Evolutionary conservation across 2,888 invertebrate genomes (phyloP).

Genomic region (Mythimna pallens): DNA sequence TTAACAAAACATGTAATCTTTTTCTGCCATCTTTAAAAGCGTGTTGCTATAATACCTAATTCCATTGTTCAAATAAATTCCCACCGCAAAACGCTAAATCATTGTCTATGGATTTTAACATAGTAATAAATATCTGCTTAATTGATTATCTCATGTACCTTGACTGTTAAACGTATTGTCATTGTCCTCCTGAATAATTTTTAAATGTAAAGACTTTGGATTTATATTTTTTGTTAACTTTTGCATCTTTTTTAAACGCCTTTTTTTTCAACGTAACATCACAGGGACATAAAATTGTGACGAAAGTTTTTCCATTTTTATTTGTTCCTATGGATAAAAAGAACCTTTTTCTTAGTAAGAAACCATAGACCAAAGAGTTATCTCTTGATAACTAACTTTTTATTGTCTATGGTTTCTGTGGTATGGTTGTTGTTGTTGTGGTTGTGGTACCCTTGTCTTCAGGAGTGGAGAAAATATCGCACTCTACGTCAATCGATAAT

Average conservation of each 20-base stretch:
- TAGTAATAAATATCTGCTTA: constrained; percentile 5
- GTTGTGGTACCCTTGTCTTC: too few species aligned
- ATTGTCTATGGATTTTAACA: constrained; percentile 36
- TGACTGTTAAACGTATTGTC: constrained; percentile 15
- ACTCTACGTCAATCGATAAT: background rate
- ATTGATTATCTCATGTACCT: constrained; percentile 35
- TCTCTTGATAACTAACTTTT: too few species aligned
- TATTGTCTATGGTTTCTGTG: too few species aligned
- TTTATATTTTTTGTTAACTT: background rate
- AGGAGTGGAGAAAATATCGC: too few species aligned
- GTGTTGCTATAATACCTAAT: constrained; percentile 8
- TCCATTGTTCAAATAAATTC: constrained; percentile 41
- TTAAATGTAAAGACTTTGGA: background rate
- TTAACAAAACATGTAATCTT: constrained; percentile 32
- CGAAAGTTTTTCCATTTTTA: background rate
- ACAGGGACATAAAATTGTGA: background rate
- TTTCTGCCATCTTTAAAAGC: constrained; percentile 27
- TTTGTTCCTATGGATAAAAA: background rate
- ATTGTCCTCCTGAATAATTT: constrained; percentile 2
- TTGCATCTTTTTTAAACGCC: background rate
- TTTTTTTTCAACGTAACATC: background rate
- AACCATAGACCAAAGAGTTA: background rate
- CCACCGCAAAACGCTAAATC: constrained; percentile 24
- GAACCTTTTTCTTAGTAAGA: background rate
- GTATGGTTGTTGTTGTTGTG: too few species aligned